These are phyloP conservation scores for Artibeus lituratus DNA, from an alignment of 2,797 vertebrate species.

Conservation along the genomic window DNA sequence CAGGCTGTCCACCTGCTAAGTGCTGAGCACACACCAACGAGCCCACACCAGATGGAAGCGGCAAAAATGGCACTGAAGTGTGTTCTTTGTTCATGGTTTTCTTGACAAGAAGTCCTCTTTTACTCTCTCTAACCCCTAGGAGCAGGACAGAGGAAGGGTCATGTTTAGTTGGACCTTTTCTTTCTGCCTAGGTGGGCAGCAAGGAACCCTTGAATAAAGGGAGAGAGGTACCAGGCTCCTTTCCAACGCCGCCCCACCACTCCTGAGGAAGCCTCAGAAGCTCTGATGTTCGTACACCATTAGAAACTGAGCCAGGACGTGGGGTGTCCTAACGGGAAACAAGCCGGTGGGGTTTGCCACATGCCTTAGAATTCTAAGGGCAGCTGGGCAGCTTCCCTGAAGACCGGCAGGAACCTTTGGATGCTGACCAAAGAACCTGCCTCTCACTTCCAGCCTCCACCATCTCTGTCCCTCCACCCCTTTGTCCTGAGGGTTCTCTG, in stretches of 20 bases:
- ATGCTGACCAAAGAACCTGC: not conserved
- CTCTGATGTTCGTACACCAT: not conserved
- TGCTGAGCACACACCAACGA: not conserved
- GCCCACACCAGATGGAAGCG: not conserved
- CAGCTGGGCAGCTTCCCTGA: not conserved
- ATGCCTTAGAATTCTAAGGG: not conserved
- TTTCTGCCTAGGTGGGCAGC: not conserved
- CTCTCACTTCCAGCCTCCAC: not conserved
- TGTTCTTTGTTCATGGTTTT: not conserved
- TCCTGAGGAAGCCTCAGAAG: not conserved
- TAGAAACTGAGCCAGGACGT: not conserved
- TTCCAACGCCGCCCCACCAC: not conserved
- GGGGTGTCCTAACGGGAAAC: not conserved
- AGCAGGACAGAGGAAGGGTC: not conserved
- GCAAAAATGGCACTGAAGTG: not conserved
- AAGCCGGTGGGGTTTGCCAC: not conserved
- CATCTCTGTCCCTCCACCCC: not conserved
- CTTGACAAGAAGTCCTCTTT: not conserved
- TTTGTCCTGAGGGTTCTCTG: not conserved
- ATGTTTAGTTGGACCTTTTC: not conserved
- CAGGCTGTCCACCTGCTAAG: not conserved
- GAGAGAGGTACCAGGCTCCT: not conserved
- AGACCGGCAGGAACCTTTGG: not conserved
- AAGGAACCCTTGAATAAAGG: not conserved
- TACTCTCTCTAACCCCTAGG: not conserved